Conservation (phyloP, 1,140 invertebrate genomes). For the Akabosia matsudoensis region DNA sequence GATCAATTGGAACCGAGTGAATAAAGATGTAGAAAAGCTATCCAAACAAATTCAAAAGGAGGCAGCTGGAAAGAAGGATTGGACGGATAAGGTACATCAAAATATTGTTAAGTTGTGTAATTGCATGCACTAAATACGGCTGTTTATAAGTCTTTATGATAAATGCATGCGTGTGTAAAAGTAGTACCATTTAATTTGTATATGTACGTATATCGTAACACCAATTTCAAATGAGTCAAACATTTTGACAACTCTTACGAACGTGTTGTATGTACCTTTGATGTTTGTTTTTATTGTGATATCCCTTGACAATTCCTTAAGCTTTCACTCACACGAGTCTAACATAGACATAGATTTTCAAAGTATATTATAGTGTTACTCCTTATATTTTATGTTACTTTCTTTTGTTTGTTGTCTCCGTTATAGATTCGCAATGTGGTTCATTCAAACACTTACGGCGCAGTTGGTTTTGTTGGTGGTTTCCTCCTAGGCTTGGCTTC, state of each 20-base stretch:
- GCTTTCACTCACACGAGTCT: neutral
- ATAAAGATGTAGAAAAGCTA: conserved; percentile 74
- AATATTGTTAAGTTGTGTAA: neutral
- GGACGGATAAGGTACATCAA: conserved; percentile 71
- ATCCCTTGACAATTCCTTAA: too few relatives aligned
- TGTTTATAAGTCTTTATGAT: neutral
- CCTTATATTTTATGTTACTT: neutral
- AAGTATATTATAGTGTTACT: too few relatives aligned
- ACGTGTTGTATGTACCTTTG: too few relatives aligned
- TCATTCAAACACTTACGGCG: conserved; percentile 70
- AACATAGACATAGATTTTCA: too few relatives aligned
- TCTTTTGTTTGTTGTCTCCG: conserved; percentile 32
- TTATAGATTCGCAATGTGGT: conserved; percentile 71
- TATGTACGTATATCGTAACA: too few relatives aligned
- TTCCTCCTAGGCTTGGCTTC: conserved; percentile 76
- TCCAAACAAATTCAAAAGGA: conserved; percentile 74
- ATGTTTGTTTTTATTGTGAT: too few relatives aligned
- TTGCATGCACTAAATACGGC: conserved; percentile 14
- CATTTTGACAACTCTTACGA: too few relatives aligned
- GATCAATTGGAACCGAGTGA: conserved; percentile 83
- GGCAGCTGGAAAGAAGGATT: conserved; percentile 65
- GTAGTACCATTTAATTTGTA: too few relatives aligned
- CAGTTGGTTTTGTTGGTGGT: conserved; percentile 78
- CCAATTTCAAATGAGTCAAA: too few relatives aligned
- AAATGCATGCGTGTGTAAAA: too few relatives aligned